A percentile compares a stretch with the other conserved stretches of the same genome.
Conservation (phyloP, 2,797 vertebrate species). For the Eulemur coronatus region DNA sequence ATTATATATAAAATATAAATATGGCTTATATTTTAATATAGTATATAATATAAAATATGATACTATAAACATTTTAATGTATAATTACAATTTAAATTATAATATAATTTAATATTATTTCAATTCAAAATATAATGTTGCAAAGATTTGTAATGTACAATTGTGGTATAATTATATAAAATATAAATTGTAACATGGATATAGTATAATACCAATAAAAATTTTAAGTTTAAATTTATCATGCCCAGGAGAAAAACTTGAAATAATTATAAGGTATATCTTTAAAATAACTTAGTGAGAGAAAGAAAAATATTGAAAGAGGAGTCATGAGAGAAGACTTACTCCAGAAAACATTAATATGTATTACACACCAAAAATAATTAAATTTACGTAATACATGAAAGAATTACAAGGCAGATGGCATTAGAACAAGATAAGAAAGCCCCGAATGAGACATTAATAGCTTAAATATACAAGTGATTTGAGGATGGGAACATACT, state of each 20-base stretch:
- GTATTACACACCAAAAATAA: background rate
- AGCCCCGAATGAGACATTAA: too few relatives aligned
- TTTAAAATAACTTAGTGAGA: constrained; percentile 9
- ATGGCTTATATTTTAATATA: background rate
- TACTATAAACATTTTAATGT: background rate
- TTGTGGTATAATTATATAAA: background rate
- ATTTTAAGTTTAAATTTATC: background rate
- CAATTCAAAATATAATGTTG: background rate
- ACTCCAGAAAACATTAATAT: background rate
- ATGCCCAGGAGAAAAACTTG: background rate
- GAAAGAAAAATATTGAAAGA: background rate
- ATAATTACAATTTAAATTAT: background rate
- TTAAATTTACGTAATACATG: background rate
- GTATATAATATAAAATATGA: background rate
- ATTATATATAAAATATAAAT: background rate
- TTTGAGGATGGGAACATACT: background rate
- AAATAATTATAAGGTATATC: background rate
- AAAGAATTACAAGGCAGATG: background rate
- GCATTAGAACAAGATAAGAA: background rate
- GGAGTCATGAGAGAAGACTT: background rate
- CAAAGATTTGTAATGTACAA: background rate
- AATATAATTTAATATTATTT: background rate
- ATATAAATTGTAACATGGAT: background rate
- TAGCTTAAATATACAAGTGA: background rate
- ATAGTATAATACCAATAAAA: background rate